phyloP scores from a whole-genome alignment of 2,797 vertebrate genomes.

The Syndactyla subalaris region DNA sequence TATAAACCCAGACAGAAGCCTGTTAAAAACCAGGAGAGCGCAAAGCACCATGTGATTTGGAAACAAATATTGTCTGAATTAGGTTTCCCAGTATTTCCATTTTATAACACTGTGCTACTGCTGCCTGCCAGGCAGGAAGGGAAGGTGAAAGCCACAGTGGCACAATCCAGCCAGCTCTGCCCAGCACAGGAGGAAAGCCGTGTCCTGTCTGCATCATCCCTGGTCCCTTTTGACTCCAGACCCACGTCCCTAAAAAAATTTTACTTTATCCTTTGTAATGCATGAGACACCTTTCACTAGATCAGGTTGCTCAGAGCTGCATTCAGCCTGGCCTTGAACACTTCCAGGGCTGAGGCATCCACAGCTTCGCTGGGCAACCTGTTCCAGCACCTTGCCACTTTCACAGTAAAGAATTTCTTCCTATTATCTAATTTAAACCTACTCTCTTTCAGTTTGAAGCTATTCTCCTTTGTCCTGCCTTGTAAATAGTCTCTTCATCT shows the following conservation, averaged over 20 bases:
- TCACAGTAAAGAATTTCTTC: background rate
- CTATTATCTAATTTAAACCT: background rate
- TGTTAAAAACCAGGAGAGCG: background rate
- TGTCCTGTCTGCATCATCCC: background rate
- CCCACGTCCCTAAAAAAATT: background rate
- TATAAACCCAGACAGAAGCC: background rate
- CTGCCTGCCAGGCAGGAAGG: background rate
- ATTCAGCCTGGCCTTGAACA: background rate
- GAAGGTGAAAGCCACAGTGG: background rate
- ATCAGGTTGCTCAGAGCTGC: background rate
- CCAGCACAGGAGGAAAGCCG: background rate
- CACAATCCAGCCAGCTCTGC: background rate
- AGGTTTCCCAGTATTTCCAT: background rate
- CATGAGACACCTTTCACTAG: background rate
- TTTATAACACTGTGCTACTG: background rate
- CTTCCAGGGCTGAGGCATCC: background rate
- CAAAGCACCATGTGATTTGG: background rate
- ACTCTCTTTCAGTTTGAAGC: background rate
- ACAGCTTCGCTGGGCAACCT: background rate
- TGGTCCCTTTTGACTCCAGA: background rate
- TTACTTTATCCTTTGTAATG: background rate
- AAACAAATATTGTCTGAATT: background rate
- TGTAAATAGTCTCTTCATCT: background rate
- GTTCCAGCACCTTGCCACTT: background rate
- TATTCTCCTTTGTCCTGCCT: background rate